A percentile compares a stretch with the other conserved stretches of the same genome.
These are phyloP conservation scores for Platyrinchus mystaceus DNA, from an alignment of 2,797 vertebrate species.

Conservation along the genomic window DNA sequence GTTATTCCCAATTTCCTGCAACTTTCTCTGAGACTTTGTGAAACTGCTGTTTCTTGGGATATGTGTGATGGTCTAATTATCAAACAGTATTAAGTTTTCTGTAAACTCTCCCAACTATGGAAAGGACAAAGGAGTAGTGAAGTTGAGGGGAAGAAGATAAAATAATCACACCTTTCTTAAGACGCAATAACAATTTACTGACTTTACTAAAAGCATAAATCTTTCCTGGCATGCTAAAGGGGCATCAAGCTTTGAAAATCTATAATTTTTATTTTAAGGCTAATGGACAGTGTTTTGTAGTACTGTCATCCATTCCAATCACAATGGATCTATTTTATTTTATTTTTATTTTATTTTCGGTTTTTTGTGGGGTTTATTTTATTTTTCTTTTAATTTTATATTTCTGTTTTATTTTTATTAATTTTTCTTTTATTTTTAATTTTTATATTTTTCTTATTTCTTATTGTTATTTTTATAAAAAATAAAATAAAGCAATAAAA, in stretches of 20 bases:
- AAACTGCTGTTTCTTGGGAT: not conserved
- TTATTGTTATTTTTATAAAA: no score
- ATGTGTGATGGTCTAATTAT: not conserved
- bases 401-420: no score
- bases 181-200: not conserved
- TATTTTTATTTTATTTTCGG: not conserved
- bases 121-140: not conserved
- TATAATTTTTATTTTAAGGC: not conserved
- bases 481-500: no score
- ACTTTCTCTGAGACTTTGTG: not conserved
- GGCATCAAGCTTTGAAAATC: not conserved
- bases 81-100: not conserved
- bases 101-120: not conserved
- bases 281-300: not conserved
- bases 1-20: not conserved
- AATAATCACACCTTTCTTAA: not conserved
- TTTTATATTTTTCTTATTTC: no score
- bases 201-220: not conserved
- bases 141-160: not conserved
- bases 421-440: no score
- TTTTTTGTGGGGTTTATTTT: not conserved
- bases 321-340: not conserved
- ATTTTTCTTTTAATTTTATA: no score
- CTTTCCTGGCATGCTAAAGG: not conserved
- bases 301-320: not conserved